A percentile compares a stretch with the other conserved stretches of the same genome.
phyloP scores from a whole-genome alignment of 2,888 invertebrate species.

The Pterobdella sp. region DNA sequence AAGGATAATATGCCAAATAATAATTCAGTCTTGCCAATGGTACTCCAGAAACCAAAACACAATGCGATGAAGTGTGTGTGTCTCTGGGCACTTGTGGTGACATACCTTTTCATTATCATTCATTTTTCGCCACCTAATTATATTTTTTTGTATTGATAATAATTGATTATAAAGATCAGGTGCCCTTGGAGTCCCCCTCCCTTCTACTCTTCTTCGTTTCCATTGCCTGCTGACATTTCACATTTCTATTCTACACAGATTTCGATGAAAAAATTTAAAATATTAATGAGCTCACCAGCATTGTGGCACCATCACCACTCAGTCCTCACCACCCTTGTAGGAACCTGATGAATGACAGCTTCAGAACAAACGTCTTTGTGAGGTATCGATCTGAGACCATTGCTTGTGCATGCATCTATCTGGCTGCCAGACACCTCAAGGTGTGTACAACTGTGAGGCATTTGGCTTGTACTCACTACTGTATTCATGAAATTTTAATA shows the following conservation, averaged over 20 bases:
- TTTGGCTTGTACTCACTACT: not conserved
- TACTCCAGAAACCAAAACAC: too few species aligned
- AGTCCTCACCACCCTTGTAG: constrained; percentile 46
- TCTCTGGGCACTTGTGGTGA: too few species aligned
- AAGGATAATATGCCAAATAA: too few species aligned
- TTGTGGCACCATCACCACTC: not conserved
- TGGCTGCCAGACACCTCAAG: constrained; percentile 79
- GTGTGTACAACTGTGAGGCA: constrained; percentile 50
- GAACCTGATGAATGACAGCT: constrained; percentile 99
- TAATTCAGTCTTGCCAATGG: too few species aligned
- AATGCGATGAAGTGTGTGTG: too few species aligned
- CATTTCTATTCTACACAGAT: not conserved
- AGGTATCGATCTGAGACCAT: constrained; percentile 92
- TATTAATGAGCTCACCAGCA: not conserved
- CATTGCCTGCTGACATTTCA: not conserved
- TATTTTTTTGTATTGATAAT: too few species aligned
- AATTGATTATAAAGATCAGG: too few species aligned
- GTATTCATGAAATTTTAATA: too few species aligned
- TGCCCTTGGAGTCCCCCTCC: not conserved
- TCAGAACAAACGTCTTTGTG: constrained; percentile 91
- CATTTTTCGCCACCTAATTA: too few species aligned
- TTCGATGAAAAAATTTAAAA: not conserved
- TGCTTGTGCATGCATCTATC: constrained; percentile 95
- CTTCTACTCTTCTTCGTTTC: not conserved
- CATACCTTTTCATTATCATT: too few species aligned